Percentiles rank a stretch among this genome's conserved stretches.
Conservation (phyloP, 2,113 vertebrate species). For the Charadrius vociferus region DNA sequence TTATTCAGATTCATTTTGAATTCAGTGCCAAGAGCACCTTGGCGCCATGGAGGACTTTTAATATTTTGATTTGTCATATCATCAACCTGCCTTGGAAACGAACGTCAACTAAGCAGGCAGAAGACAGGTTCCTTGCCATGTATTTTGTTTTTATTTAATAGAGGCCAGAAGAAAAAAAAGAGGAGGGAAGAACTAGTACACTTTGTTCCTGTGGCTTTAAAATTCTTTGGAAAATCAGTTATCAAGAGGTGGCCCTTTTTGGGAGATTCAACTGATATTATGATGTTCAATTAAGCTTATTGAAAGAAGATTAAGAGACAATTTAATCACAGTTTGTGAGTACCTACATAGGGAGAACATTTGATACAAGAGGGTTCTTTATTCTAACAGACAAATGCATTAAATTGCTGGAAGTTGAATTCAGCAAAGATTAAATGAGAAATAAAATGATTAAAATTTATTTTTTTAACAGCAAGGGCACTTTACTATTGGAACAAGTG, state of each 20-base stretch:
- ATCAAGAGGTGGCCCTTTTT: not conserved
- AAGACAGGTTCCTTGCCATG: not conserved
- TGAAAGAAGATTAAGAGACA: constrained; percentile 21
- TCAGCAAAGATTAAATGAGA: not conserved
- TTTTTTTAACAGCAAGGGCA: not conserved
- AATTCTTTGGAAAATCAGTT: not conserved
- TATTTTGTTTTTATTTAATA: not conserved
- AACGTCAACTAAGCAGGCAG: not conserved
- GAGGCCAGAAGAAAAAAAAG: not conserved
- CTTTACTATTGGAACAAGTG: not conserved
- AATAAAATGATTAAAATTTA: not conserved
- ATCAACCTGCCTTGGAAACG: not conserved
- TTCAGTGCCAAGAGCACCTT: not conserved
- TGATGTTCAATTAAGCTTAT: not conserved
- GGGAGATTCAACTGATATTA: not conserved
- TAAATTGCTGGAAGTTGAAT: not conserved
- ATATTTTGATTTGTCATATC: not conserved
- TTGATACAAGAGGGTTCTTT: constrained; percentile 16
- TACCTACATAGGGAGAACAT: not conserved
- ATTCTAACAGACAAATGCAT: not conserved
- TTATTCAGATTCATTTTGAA: not conserved
- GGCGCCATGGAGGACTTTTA: not conserved
- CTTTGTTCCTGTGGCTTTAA: not conserved
- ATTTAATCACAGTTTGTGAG: constrained; percentile 29
- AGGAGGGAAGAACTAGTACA: not conserved